Conservation (phyloP, 2,888 invertebrate genomes). For the Aphrophora alni region DNA sequence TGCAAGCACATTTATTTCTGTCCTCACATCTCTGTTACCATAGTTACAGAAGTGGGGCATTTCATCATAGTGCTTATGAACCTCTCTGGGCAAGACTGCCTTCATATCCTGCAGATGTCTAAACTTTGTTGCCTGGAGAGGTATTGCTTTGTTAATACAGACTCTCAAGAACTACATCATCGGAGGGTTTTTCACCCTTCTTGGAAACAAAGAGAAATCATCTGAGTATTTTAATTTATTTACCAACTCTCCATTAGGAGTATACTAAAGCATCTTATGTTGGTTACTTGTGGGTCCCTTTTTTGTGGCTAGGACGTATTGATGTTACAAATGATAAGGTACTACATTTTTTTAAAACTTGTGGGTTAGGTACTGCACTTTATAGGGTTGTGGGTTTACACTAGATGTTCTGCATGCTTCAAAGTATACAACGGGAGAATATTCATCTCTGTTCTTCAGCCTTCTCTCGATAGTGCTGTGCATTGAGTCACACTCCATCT, state of each 20-base stretch:
- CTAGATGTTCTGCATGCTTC: no score
- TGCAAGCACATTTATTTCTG: no score
- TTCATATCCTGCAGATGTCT: neutral
- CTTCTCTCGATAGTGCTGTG: no score
- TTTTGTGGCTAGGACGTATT: constrained; percentile 12
- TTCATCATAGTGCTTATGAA: neutral
- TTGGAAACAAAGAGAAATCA: neutral
- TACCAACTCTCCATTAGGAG: neutral
- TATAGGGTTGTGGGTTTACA: constrained; percentile 8
- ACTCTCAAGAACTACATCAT: neutral
- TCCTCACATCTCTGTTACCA: no score
- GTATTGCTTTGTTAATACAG: neutral
- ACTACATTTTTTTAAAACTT: constrained; percentile 13
- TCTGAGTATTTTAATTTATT: neutral
- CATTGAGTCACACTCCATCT: constrained; percentile 28
- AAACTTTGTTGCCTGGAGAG: neutral
- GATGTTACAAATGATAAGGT: neutral
- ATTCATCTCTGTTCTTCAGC: no score
- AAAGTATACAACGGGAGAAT: no score
- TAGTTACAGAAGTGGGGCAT: neutral
- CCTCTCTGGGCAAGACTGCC: neutral
- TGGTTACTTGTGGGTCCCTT: constrained; percentile 17
- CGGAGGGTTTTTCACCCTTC: neutral
- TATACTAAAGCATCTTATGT: neutral
- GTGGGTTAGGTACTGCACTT: constrained; percentile 3